Base-by-base conservation (phyloP, 2,797 vertebrate genomes). In the Rhodeus uyekii region DNA sequence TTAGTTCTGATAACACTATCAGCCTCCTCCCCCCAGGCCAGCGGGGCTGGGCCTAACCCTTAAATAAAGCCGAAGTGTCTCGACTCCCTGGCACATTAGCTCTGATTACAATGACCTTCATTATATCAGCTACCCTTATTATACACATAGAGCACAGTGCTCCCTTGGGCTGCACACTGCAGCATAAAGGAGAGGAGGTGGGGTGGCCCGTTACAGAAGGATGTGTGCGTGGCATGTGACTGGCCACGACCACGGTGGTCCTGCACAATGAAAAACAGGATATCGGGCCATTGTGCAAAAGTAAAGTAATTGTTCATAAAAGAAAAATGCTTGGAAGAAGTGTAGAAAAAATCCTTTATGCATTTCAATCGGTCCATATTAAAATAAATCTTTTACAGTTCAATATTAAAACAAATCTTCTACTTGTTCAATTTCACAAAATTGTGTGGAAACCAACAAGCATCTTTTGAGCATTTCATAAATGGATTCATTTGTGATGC, bases 51-150 rank as follows among this genome's bases (percentile, higher is more conserved):
- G 92, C 90, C 92, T 93, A 90, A 89, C 93, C 90, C 92, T 91
- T 91, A 92, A 92, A 93, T 92, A 92, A 92, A 93, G 92, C 93
- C 90, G 90, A 89, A 90, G 90, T 91, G 92, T 90, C 92, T 93
- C 92, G 92, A 93, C 94, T 94, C 92, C 89, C 91, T 92, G 90
- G 91, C 92, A 94, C 92, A 93, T 94, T 95, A 94, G 93, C 93
- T 92, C 88, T 94, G 94, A 95, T 95, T 94, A 94, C 92, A 94
- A 94, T 94, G 94, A 95, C 93, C 94, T 95, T 94, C 93, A 94
- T 94, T 94, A 94, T 94, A 95, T 95, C 94, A 94, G 93, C 91
- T 91, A 88, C 88, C 92, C 92, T 94, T 94, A 94, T 93, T 94
- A 94, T 93, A 92, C 92, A 93, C 90, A 89, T 90, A 90, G 89